A percentile compares a stretch with the other conserved stretches of the same genome.
phyloP scores from a whole-genome alignment of 1,140 invertebrate genomes.

The Dendroctonus ponderosae region DNA sequence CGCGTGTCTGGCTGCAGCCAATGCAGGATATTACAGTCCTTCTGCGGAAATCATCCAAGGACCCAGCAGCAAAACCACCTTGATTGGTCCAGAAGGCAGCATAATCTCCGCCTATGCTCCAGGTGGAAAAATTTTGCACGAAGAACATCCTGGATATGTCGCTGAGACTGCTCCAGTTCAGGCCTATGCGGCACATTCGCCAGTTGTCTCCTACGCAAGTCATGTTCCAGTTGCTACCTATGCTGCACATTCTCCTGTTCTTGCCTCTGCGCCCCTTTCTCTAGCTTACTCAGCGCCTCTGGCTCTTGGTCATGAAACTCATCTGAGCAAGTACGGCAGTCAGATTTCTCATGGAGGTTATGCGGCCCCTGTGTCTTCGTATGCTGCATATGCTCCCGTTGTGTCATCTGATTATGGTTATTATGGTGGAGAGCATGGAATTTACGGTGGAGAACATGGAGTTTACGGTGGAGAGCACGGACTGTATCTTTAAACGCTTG shows the following conservation, averaged over 20 bases:
- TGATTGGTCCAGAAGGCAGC: constrained; percentile 43
- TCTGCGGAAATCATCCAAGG: constrained; percentile 39
- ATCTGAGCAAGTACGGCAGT: background rate
- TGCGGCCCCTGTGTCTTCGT: constrained; percentile 19
- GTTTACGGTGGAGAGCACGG: background rate
- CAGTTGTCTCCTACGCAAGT: constrained; percentile 12
- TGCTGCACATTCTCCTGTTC: constrained; percentile 12
- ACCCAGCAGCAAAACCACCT: constrained; percentile 38
- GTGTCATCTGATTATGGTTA: background rate
- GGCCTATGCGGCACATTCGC: constrained; percentile 3
- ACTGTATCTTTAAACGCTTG: background rate
- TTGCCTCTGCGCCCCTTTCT: constrained; percentile 5
- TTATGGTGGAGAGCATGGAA: background rate
- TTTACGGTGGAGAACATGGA: constrained; percentile 1
- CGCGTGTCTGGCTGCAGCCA: constrained; percentile 34
- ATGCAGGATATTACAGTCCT: constrained; percentile 28
- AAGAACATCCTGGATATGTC: constrained; percentile 30
- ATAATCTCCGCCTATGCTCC: constrained; percentile 37
- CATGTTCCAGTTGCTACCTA: constrained; percentile 24
- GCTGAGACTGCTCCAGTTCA: constrained; percentile 25
- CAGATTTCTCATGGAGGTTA: constrained; percentile 19
- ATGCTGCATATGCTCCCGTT: constrained; percentile 2
- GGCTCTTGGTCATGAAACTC: constrained; percentile 4
- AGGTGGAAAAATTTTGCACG: constrained; percentile 39
- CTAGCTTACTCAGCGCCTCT: constrained; percentile 14